Base-by-base conservation (phyloP, 2,797 vertebrate species). In the Pogoniulus pusillus region DNA sequence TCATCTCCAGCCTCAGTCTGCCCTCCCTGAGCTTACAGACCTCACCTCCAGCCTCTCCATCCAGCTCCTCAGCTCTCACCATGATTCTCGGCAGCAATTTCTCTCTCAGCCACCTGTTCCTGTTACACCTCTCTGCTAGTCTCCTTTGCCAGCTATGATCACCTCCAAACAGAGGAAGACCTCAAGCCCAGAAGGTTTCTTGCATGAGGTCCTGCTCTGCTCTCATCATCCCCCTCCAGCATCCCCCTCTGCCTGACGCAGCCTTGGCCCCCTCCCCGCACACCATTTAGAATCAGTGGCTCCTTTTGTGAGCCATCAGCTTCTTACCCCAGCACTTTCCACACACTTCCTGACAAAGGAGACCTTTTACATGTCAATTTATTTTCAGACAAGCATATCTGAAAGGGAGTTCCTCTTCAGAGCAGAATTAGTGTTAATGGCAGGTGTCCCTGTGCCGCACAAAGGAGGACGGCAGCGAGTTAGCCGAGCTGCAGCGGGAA, bases 331-430 rank as follows among this genome's bases (percentile, higher is more conserved):
- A 1, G 65, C 88, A 69, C 87, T 96, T 86, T 88, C 39, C 91
- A 79, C 4, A 68, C 64, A 12, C 91, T 91, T 72, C 62, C 8
- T 3, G 8, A 95, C 91, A 94, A 96, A 96, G 85, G 93, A 51
- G 91, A 94, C 88, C 92, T 95, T 95, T 95, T 95, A 95, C 91
- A 90, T 80, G 93, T 95, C 93, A 94, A 95, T 95, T 95, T 94
- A 95, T 96, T 93, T 95, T 74, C 95, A 95, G 95, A 95, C 94
- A 95, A 92, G 93, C 95, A 95, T 96, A 94, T 93, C 92, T 93
- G 93, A 94, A 90, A 95, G 90, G 93, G 91, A 90, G 83, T 94
- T 95, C 86, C 93, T 87, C 94, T 91, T 81, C 72, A 3, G 92
- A 96, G 93, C 7, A 19, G 85, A 90, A 91, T 93, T 92, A 94